Conservation (phyloP, 1,140 invertebrate species). For the Vanessa atalanta region DNA sequence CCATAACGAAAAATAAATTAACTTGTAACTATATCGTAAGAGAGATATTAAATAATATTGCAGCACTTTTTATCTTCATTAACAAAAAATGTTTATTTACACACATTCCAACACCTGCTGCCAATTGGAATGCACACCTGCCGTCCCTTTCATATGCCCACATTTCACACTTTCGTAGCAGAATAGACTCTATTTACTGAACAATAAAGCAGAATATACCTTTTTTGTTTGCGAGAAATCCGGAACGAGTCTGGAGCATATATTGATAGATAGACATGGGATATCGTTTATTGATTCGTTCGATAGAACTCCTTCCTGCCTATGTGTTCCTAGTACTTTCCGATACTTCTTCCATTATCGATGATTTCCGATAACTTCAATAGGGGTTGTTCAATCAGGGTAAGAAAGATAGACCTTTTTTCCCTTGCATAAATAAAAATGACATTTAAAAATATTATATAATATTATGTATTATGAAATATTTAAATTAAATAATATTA, state of each 20-base stretch:
- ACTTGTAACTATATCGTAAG: no score
- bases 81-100: background rate
- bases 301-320: constrained; percentile 53
- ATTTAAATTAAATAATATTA: no score
- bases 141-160: constrained; percentile 20
- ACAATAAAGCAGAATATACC: background rate
- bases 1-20: no score
- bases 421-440: no score
- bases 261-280: constrained; percentile 43
- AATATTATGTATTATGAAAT: no score
- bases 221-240: background rate
- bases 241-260: constrained; percentile 18
- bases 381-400: constrained; percentile 42
- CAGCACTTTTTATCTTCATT: background rate
- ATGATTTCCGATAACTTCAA: constrained; percentile 68
- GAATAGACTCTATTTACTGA: background rate
- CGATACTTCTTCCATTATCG: constrained; percentile 74
- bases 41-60: background rate
- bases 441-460: no score
- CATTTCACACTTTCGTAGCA: background rate
- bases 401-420: no score
- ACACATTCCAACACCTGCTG: constrained; percentile 31
- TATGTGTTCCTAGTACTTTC: constrained; percentile 71
- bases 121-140: constrained; percentile 32
- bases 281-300: constrained; percentile 74